phyloP scores from a whole-genome alignment of 2,113 vertebrate species.

The Ictalurus punctatus region DNA sequence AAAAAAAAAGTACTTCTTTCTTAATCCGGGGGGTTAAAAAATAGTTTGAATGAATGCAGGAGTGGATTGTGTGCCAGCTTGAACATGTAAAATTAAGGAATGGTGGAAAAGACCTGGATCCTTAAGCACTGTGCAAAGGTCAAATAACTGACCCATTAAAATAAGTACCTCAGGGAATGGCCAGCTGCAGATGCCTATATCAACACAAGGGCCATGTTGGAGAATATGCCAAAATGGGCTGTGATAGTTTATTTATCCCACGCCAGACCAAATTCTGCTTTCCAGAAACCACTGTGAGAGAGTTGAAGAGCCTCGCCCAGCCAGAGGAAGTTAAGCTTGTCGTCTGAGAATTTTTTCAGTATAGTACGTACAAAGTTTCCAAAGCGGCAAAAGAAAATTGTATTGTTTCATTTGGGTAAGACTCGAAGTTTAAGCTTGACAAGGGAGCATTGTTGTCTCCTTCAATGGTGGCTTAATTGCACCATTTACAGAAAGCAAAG shows the following conservation, averaged over 20 bases:
- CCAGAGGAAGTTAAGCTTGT: constrained; percentile 26
- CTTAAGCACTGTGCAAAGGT: constrained; percentile 26
- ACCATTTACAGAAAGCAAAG: constrained; percentile 16
- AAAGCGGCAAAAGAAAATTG: neutral
- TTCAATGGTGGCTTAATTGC: constrained; percentile 11
- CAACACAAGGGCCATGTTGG: constrained; percentile 33
- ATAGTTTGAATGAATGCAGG: constrained; percentile 8
- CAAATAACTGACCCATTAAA: constrained; percentile 61
- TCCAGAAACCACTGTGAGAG: constrained; percentile 1
- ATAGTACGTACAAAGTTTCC: neutral
- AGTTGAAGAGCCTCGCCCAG: constrained; percentile 1
- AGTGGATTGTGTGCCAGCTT: neutral
- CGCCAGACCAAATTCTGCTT: neutral
- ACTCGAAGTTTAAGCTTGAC: neutral
- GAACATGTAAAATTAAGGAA: constrained; percentile 18
- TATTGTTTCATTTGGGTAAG: neutral
- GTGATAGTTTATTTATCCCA: constrained; percentile 36
- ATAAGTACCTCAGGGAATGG: constrained; percentile 35
- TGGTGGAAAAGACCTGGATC: constrained; percentile 24
- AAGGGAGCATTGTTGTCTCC: neutral
- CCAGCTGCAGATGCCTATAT: constrained; percentile 49
- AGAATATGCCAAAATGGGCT: constrained; percentile 37
- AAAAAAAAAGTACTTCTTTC: neutral
- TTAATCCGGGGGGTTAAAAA: constrained; percentile 20
- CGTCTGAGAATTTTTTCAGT: constrained; percentile 14